These are phyloP conservation scores for Erythrocercus mccallii DNA, from an alignment of 2,113 vertebrate species.

Conservation along the genomic window DNA sequence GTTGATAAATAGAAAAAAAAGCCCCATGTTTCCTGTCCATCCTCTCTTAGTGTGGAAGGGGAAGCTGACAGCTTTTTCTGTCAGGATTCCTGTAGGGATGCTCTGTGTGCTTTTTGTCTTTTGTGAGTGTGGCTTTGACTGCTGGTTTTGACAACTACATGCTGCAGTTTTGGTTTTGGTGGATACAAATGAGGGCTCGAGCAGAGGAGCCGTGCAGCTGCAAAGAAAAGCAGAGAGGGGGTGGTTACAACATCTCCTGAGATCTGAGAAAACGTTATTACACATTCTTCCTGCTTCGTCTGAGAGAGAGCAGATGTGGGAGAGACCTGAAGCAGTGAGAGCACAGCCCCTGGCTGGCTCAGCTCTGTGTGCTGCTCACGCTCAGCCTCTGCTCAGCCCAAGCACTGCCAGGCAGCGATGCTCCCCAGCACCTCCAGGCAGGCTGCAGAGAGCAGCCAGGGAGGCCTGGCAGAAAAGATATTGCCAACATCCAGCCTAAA, in stretches of 20 bases:
- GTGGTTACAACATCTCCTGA: not conserved
- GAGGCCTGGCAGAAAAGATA: not conserved
- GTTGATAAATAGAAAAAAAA: not conserved
- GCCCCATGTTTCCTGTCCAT: not conserved
- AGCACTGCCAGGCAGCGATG: not conserved
- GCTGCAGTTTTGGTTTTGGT: conserved; percentile 37
- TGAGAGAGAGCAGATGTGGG: not conserved
- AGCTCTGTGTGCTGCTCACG: not conserved
- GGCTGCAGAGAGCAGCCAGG: not conserved
- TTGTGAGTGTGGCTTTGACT: not conserved
- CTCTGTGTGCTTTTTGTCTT: not conserved
- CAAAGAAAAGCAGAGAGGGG: not conserved
- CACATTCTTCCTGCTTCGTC: not conserved
- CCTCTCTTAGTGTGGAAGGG: not conserved
- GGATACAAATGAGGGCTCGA: not conserved
- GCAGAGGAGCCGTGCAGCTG: conserved; percentile 28
- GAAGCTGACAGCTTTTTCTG: not conserved
- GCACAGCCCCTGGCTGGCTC: not conserved
- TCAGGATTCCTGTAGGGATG: not conserved
- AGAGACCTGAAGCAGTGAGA: conserved; percentile 9
- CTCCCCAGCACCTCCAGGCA: not conserved
- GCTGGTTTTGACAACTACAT: not conserved
- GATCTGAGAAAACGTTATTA: not conserved
- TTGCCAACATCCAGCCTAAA: conserved; percentile 12
- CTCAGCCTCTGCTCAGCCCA: not conserved